Evolutionary conservation across 2,113 vertebrate genomes (phyloP), one percentile per base, ranked within the genome.

Genomic region (Onychostruthus taczanowskii): DNA sequence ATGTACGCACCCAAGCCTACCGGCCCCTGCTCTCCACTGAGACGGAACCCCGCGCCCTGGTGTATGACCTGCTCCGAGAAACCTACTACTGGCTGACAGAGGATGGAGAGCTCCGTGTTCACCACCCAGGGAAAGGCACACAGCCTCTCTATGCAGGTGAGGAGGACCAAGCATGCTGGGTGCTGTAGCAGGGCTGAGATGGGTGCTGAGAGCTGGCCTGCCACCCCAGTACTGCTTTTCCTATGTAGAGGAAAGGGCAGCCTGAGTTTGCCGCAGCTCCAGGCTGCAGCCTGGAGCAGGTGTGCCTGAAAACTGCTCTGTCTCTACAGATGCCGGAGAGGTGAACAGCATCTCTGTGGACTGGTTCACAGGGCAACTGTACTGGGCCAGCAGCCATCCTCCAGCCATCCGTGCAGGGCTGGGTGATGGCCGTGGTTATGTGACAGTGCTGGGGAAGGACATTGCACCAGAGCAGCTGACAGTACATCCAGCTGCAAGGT

Each of bases 301-400:
- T 41, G 15, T 63, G 43, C n/a, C 33, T 95, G 75, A 64, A 84
- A 63, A 66, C 33, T 6, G 2, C 13, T 87, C 30, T 44, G 22
- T 94, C 22, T 88, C 82, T 63, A 20, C 88, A 99, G 99, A 98
- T 28, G 94, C 97, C 1, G 78, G 89, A 70, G 97, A 98, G 35
- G 97, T 99, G 75, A 98, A 96, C 64, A 98, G 98, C 94, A 95
- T 99, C 85, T 98, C 98, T 8, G 94, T 98, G 89, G 99, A 99
- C 97, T 99, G 99, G 99, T 95, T 98, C 67, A 99, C 97, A 35
- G 98, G 99, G 23, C 98, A 99, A 76, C 86, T 99, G 7, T 99
- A 98, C 80, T 99, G 99, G 99, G 97, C 98, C 50, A 99, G 98
- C 96, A 95, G 94, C 73, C 96, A 93, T 37, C 97, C 97, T 0